Base-by-base conservation (phyloP, 2,888 invertebrate genomes). In the Xanthorhoe designata region DNA sequence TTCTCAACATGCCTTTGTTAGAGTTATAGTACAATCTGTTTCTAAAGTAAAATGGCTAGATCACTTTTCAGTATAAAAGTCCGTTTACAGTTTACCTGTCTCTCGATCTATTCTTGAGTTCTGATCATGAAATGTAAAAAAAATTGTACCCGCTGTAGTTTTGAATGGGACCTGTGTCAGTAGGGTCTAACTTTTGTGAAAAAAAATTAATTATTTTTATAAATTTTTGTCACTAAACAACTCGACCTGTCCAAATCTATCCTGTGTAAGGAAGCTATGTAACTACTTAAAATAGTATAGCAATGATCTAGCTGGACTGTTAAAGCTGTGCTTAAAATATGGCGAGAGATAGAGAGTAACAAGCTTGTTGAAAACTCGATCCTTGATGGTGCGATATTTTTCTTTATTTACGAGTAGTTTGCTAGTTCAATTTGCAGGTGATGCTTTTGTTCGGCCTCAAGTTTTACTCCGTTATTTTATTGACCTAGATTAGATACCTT, bases 281-380 rank as follows among this genome's bases (percentile, higher is more conserved):
- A 24, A 24, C 24, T 24, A 32, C 7, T 32, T 6, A 7, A 5
- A 32, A 32, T 7, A 32, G 5, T 32, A 7, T 8, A 3, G 42
- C 13, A 2, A 13, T 24, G 32, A 2, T 42, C 15, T n/a, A 60
- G 59, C 50, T 64, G 42, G 9, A 15, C 29, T 60, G 17, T 15
- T 17, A 2, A 42, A 9, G 52, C 61, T 61, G 56, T 47, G 65
- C 19, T 45, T 60, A 65, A 65, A 65, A 65, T 52, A 61, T 38
- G 61, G 51, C 53, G 24, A 45, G 8, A 51, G 65, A 61, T 65
- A 61, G 47, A 56, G 56, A 57, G 57, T 66, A 66, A 66, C 65
- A 66, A 66, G 65, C 61, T 66, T 56, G 65, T 61, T 58, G 50
- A 59, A 55, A 67, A 67, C 66, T 59, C 54, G 61, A 62, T 55